These are phyloP conservation scores for Agonum fuliginosum DNA, from an alignment of 2,888 invertebrate species.

Conservation along the genomic window DNA sequence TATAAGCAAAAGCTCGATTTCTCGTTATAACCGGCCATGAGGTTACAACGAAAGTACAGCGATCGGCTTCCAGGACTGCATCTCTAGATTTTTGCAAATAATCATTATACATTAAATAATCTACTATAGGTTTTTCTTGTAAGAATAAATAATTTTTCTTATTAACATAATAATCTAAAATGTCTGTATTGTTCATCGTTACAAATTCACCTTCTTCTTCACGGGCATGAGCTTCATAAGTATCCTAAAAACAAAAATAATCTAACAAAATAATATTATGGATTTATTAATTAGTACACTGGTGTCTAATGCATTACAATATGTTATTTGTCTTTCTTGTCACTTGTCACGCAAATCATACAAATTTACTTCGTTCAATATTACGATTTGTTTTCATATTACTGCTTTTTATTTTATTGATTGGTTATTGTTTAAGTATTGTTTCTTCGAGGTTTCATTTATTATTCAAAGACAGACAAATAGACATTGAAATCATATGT, in stretches of 20 bases:
- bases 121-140: constrained; percentile 82
- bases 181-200: constrained; percentile 69
- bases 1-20: constrained; percentile 84
- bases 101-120: constrained; percentile 82
- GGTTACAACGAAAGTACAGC: constrained; percentile 87
- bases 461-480: constrained; percentile 3
- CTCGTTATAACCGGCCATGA: constrained; percentile 80
- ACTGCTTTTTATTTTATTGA: constrained; percentile 30
- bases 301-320: background rate
- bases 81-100: constrained; percentile 79
- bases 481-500: background rate
- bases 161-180: constrained; percentile 73
- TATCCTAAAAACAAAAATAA: constrained; percentile 45
- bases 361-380: background rate
- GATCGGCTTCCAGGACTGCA: constrained; percentile 76
- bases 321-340: background rate
- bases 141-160: constrained; percentile 77
- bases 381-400: constrained; percentile 16
- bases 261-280: constrained; percentile 19
- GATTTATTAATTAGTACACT: constrained; percentile 4
- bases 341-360: constrained; percentile 30
- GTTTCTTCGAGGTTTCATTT: constrained; percentile 15
- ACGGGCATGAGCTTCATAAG: constrained; percentile 2
- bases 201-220: constrained; percentile 65
- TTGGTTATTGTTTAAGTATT: constrained; percentile 21